Conservation (phyloP, 2,113 vertebrate species). For the Pleuronectes platessa region DNA sequence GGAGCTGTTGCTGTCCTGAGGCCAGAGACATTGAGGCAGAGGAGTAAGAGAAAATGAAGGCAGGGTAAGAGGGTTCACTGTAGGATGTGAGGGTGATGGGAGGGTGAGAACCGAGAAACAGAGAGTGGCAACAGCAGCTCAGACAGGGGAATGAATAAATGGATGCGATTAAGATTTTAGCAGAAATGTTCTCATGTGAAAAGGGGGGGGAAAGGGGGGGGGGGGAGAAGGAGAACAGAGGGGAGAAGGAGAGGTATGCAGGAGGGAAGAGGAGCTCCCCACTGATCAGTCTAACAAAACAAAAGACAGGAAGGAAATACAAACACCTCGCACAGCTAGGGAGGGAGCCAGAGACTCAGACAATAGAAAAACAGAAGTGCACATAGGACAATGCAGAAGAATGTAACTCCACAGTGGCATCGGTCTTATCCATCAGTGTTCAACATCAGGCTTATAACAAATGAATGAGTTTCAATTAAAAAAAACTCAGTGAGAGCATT, state of each 20-base stretch:
- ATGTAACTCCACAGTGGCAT: slow-evolving; percentile 7
- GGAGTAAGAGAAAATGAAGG: background rate
- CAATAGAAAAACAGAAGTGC: slow-evolving; percentile 48
- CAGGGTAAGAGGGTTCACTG: background rate
- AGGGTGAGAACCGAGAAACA: background rate
- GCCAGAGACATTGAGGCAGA: slow-evolving; percentile 46
- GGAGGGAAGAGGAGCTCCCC: slow-evolving; percentile 41
- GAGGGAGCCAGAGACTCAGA: slow-evolving; percentile 34
- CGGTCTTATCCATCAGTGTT: background rate
- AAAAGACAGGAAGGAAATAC: slow-evolving; percentile 70
- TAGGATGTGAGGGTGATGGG: background rate
- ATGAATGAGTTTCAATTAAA: background rate
- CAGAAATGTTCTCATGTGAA: slow-evolving; percentile 1
- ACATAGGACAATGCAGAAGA: slow-evolving; percentile 30
- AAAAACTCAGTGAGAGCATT: background rate
- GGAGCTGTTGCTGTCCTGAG: slow-evolving; percentile 87
- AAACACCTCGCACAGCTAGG: slow-evolving; percentile 51
- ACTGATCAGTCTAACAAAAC: slow-evolving; percentile 55
- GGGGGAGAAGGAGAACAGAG: slow-evolving; percentile 2
- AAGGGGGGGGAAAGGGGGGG: background rate
- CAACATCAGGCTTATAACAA: background rate
- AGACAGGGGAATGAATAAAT: background rate
- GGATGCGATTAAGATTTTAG: background rate
- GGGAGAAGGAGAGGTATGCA: slow-evolving; percentile 24
- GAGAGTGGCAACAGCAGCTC: background rate